Base-by-base conservation (phyloP, 53 echinoderm and acorn worm species). In the Echinarachnius parma region DNA sequence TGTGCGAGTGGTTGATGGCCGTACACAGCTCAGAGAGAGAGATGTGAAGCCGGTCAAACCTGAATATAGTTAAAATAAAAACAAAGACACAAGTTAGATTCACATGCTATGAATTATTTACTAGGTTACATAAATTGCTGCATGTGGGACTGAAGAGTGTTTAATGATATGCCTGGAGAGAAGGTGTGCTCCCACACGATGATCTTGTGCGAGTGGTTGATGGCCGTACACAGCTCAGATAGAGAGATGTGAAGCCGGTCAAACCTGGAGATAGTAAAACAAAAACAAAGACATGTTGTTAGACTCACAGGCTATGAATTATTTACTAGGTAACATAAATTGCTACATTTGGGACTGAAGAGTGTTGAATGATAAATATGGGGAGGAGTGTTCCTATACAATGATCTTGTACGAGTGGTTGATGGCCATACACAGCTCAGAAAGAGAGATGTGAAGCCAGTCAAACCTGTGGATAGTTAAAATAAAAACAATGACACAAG, bases 151-250 rank as follows among this genome's bases (percentile, higher is more conserved):
- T n/a, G n/a, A n/a, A n/a, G n/a, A n/a, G n/a, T n/a, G n/a, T n/a
- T n/a, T n/a, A n/a, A n/a, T n/a, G n/a, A n/a, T n/a, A n/a, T n/a
- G n/a, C 91, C 82, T n/a, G 96, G 96, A 14, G 96, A 65, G 52
- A 96, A 96, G 13, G 82, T 79, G 71, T 96, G 96, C 5, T 96
- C 96, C 96, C 96, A 91, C 0, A 96, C 96, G 3, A 82, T 35
- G 47, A 96, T 96, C 77, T 91, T 91, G 33, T 84, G 59, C 14
- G 91, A 81, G 85, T 85, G 82, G 77, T 96, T 96, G 79, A 96
- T 96, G 62, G 91, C 87, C 39, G 76, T 82, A 36, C 96, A 96
- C 39, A 96, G 58, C 85, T 96, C 96, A 0, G 96, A 91, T 48
- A 96, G 74, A 18, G 84, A 77, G 45, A 91, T 96, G 82, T 96